These are phyloP conservation scores for Synergus japonicus DNA, from an alignment of 2,888 invertebrate species.

Conservation along the genomic window DNA sequence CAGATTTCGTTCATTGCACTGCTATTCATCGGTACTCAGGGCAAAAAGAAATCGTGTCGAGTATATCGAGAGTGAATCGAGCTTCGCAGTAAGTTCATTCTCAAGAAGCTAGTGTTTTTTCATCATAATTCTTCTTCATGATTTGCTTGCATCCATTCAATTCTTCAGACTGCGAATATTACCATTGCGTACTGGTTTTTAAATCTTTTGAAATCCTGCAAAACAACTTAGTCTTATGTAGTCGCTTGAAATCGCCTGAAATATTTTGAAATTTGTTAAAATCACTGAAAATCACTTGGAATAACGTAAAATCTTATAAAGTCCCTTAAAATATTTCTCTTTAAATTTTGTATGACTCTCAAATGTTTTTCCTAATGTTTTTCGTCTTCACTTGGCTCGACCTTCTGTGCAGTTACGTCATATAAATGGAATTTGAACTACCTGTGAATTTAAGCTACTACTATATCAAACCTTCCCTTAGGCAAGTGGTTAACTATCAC, in stretches of 20 bases:
- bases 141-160: not conserved
- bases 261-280: too few species aligned
- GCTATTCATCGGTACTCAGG: not conserved
- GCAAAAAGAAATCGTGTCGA: slow-evolving; percentile 25
- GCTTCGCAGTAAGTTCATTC: slow-evolving; percentile 13
- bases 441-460: slow-evolving; percentile 9
- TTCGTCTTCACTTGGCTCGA: not conserved
- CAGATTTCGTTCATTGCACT: slow-evolving; percentile 26
- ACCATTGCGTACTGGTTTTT: too few species aligned
- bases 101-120: slow-evolving; percentile 5
- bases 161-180: not conserved
- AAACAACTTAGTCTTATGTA: too few species aligned
- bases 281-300: too few species aligned
- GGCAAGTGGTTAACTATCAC: slow-evolving; percentile 37
- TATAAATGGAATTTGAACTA: slow-evolving; percentile 11
- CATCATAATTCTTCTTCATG: not conserved
- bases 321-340: too few species aligned
- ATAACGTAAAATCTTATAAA: too few species aligned
- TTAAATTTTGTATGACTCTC: too few species aligned
- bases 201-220: too few species aligned
- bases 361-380: not conserved
- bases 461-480: slow-evolving; percentile 21
- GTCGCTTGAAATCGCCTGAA: too few species aligned
- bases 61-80: slow-evolving; percentile 21
- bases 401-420: not conserved